Conservation (phyloP, 2,888 invertebrate genomes). For the Lithosia quadra region DNA sequence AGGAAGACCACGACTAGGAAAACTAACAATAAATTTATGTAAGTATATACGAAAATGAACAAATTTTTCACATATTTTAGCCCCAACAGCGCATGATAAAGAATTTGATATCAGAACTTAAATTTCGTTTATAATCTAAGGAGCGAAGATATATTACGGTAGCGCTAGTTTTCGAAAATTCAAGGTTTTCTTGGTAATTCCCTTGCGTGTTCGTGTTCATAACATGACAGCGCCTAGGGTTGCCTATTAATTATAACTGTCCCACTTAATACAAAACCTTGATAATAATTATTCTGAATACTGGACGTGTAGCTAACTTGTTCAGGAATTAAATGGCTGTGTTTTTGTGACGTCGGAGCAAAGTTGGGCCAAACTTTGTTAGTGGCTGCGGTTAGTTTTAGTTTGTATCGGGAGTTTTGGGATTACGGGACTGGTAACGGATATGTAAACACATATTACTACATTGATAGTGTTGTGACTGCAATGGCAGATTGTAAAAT, state of each 20-base stretch:
- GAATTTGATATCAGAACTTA: slow-evolving; percentile 20
- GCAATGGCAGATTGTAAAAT: neutral
- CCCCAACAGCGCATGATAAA: neutral
- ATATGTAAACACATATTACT: slow-evolving; percentile 22
- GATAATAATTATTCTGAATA: slow-evolving; percentile 37
- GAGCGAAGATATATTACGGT: slow-evolving; percentile 34
- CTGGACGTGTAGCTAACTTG: slow-evolving; percentile 37
- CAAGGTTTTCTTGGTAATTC: slow-evolving; percentile 48
- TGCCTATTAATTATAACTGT: slow-evolving; percentile 63
- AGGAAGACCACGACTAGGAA: neutral
- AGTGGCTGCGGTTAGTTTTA: slow-evolving; percentile 33
- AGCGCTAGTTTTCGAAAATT: slow-evolving; percentile 37
- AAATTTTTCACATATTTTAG: neutral
- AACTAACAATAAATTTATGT: neutral
- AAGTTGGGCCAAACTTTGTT: slow-evolving; percentile 30
- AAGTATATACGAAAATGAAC: neutral
- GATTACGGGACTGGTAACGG: slow-evolving; percentile 12
- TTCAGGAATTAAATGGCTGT: slow-evolving; percentile 41
- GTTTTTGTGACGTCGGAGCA: slow-evolving; percentile 42
- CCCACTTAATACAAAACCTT: slow-evolving; percentile 51
- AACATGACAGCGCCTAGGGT: slow-evolving; percentile 54
- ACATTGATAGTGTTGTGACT: slow-evolving; percentile 1
- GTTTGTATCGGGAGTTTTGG: slow-evolving; percentile 28
- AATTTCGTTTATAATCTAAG: slow-evolving; percentile 23
- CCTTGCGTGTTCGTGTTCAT: slow-evolving; percentile 54